Evolutionary conservation across 2,797 vertebrate genomes (phyloP).

Genomic region (Pangasius mekongensis): DNA sequence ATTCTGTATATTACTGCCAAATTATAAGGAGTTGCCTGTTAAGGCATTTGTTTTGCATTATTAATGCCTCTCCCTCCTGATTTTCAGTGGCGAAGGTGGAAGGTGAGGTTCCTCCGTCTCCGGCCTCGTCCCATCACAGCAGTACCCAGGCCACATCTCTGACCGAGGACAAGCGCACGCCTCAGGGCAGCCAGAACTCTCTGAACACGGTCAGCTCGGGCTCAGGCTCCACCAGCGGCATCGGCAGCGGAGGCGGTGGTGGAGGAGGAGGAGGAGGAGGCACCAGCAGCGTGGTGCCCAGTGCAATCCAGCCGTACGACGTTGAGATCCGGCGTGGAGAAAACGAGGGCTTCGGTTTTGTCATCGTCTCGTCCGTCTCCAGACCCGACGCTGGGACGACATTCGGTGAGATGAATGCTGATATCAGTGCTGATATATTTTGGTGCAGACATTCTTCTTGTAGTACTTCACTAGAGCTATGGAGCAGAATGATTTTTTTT

Average conservation of each 20-base stretch:
- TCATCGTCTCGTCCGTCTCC: slow-evolving; percentile 97
- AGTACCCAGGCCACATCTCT: slow-evolving; percentile 86
- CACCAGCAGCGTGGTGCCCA: slow-evolving; percentile 74
- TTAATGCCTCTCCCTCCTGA: neutral
- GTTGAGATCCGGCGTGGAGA: slow-evolving; percentile 95
- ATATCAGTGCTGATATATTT: neutral
- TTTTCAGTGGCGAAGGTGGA: slow-evolving; percentile 83
- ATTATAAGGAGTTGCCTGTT: neutral
- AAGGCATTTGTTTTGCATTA: neutral
- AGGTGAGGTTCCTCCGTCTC: slow-evolving; percentile 83
- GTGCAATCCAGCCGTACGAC: slow-evolving; percentile 89
- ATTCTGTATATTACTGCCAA: neutral
- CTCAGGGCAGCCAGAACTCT: slow-evolving; percentile 89
- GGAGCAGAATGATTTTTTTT: neutral
- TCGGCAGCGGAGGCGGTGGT: slow-evolving; percentile 80
- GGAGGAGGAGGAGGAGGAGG: slow-evolving; percentile 57
- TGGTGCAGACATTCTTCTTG: neutral
- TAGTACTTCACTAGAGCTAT: neutral
- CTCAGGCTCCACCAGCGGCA: slow-evolving; percentile 87
- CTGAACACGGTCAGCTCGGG: slow-evolving; percentile 88
- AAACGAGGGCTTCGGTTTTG: slow-evolving; percentile 96
- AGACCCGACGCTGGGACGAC: slow-evolving; percentile 94
- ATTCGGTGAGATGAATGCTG: slow-evolving; percentile 83
- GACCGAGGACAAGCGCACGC: slow-evolving; percentile 86
- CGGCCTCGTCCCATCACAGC: slow-evolving; percentile 89